Percentiles rank a stretch among this genome's conserved stretches.
Evolutionary conservation across 2,888 invertebrate species (phyloP).

Genomic region (Drosophila aldrichi): DNA sequence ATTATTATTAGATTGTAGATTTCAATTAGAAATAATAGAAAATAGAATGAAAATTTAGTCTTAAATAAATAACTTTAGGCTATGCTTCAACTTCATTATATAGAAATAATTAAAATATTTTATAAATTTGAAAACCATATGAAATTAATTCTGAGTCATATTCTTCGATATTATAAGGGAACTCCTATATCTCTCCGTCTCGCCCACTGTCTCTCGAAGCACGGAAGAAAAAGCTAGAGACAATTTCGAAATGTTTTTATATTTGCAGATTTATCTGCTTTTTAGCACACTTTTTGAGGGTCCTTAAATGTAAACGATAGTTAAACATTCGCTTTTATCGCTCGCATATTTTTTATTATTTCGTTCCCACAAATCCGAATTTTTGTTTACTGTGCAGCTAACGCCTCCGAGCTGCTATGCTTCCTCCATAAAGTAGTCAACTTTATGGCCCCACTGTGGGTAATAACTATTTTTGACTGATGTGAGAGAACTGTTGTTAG

Average conservation of each 20-base stretch:
- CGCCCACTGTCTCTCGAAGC: neutral
- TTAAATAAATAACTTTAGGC: too few species aligned
- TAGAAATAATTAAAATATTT: neutral
- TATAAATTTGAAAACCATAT: neutral
- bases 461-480: slow-evolving; percentile 33
- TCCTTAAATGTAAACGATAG: neutral
- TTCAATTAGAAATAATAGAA: too few species aligned
- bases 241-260: neutral
- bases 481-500: slow-evolving; percentile 6
- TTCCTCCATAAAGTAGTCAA: slow-evolving; percentile 44
- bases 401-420: neutral
- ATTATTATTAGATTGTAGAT: too few species aligned
- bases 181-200: neutral
- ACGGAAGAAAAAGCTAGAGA: neutral
- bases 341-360: neutral
- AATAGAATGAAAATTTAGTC: neutral
- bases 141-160: neutral
- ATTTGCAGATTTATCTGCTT: neutral
- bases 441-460: slow-evolving; percentile 40
- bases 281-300: neutral
- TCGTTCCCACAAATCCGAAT: slow-evolving; percentile 3
- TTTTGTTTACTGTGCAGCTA: slow-evolving; percentile 8
- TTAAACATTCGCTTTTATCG: neutral
- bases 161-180: neutral
- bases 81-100: too few species aligned